Evolutionary conservation across 2,888 invertebrate genomes (phyloP).

Genomic region (Cheilosia impressa): DNA sequence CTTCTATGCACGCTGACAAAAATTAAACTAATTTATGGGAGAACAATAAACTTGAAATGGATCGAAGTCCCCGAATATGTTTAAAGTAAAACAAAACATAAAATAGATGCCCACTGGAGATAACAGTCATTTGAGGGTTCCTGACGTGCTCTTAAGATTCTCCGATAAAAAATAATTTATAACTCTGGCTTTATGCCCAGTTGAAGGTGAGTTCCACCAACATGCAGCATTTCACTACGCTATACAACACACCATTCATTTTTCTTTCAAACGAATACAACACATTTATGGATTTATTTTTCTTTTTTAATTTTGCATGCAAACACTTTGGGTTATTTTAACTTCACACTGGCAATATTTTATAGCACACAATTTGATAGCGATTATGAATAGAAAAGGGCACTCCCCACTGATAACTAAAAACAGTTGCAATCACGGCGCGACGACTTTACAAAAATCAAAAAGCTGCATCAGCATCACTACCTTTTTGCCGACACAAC

Average conservation of each 20-base stretch:
- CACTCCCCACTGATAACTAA: conserved; percentile 29
- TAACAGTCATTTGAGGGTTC: conserved; percentile 77
- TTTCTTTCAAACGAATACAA: not conserved
- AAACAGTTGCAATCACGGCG: conserved; percentile 51
- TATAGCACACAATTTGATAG: conserved; percentile 29
- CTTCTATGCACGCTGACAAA: conserved; percentile 67
- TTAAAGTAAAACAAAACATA: conserved; percentile 74
- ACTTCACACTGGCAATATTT: conserved; percentile 22
- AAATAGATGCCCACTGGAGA: conserved; percentile 75
- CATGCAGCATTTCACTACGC: conserved; percentile 44
- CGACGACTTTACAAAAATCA: conserved; percentile 53
- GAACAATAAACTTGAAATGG: conserved; percentile 73
- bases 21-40: conserved; percentile 75
- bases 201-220: conserved; percentile 58
- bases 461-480: conserved; percentile 46
- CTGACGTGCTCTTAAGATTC: conserved; percentile 76
- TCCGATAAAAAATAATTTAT: conserved; percentile 74
- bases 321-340: conserved; percentile 42
- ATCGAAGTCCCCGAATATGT: conserved; percentile 71
- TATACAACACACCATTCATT: conserved; percentile 40
- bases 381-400: conserved; percentile 30
- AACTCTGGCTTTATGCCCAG: conserved; percentile 42
- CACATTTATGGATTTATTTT: conserved; percentile 17
- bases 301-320: conserved; percentile 29
- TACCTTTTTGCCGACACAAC: conserved; percentile 41